These are phyloP conservation scores for Ligdia adustata DNA, from an alignment of 2,888 invertebrate genomes.

Conservation along the genomic window DNA sequence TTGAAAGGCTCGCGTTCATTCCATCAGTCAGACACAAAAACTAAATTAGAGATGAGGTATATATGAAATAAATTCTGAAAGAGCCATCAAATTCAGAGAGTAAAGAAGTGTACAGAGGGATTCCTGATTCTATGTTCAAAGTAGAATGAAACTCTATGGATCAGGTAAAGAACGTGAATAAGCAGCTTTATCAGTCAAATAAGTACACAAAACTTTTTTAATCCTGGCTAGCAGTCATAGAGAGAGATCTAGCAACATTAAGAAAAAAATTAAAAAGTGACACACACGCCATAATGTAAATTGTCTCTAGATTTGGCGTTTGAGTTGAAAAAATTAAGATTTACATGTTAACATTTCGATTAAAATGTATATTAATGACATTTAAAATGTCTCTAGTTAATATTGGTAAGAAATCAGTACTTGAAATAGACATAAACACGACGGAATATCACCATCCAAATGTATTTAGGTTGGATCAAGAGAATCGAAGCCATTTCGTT, in stretches of 20 bases:
- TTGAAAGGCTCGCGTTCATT: conserved; percentile 18
- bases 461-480: conserved; percentile 75
- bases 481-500: conserved; percentile 80
- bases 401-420: conserved; percentile 70
- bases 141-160: background rate
- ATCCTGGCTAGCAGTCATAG: too few species aligned
- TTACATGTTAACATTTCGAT: conserved; percentile 66
- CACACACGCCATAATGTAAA: conserved; percentile 85
- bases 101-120: too few species aligned
- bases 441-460: conserved; percentile 48
- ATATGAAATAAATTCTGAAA: too few species aligned
- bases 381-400: conserved; percentile 75
- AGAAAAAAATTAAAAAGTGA: conserved; percentile 75
- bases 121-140: too few species aligned
- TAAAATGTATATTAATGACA: conserved; percentile 64
- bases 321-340: conserved; percentile 69
- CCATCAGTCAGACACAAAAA: conserved; percentile 25
- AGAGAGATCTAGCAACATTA: conserved; percentile 54
- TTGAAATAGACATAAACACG: conserved; percentile 40
- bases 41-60: conserved; percentile 3
- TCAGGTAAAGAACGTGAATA: background rate
- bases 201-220: too few species aligned
- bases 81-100: too few species aligned
- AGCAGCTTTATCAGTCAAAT: conserved; percentile 5
- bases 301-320: conserved; percentile 81